A percentile compares a stretch with the other conserved stretches of the same genome.
Evolutionary conservation across 2,797 vertebrate species (phyloP).

Genomic region (Ctenosaura bakeri): DNA sequence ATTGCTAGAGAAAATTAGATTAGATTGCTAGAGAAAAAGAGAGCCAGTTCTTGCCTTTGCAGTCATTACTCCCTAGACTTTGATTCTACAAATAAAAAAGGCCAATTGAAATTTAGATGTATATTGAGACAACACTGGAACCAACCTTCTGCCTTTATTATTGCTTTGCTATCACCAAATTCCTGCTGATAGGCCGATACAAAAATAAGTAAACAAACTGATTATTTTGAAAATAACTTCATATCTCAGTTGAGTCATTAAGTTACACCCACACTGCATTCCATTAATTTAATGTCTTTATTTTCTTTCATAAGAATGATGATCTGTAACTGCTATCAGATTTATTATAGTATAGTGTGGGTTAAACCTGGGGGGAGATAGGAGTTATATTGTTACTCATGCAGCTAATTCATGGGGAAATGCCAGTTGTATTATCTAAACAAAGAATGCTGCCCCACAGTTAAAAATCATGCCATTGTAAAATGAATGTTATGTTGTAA

Average conservation of each 20-base stretch:
- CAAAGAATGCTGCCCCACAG: not conserved
- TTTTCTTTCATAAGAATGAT: slow-evolving; percentile 34
- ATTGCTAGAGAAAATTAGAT: not conserved
- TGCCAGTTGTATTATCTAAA: not conserved
- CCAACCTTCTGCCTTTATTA: slow-evolving; percentile 21
- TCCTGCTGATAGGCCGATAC: slow-evolving; percentile 25
- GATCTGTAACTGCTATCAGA: not conserved
- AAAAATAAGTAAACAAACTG: slow-evolving; percentile 35
- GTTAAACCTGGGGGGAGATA: not conserved
- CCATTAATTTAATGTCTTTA: slow-evolving; percentile 29
- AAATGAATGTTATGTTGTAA: not conserved
- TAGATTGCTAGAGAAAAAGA: not conserved
- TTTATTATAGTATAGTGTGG: not conserved
- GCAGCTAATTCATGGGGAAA: slow-evolving; percentile 19
- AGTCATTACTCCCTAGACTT: not conserved
- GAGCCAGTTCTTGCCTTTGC: not conserved
- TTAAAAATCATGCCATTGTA: not conserved
- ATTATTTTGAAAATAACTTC: slow-evolving; percentile 41
- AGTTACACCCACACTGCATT: slow-evolving; percentile 12
- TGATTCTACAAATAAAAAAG: slow-evolving; percentile 12
- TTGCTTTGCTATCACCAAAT: slow-evolving; percentile 38
- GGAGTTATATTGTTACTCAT: not conserved
- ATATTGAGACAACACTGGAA: slow-evolving; percentile 32
- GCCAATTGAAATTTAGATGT: slow-evolving; percentile 29
- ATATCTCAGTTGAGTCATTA: not conserved